Base-by-base conservation (phyloP, 1,140 invertebrate genomes). In the Mamestra configurata region DNA sequence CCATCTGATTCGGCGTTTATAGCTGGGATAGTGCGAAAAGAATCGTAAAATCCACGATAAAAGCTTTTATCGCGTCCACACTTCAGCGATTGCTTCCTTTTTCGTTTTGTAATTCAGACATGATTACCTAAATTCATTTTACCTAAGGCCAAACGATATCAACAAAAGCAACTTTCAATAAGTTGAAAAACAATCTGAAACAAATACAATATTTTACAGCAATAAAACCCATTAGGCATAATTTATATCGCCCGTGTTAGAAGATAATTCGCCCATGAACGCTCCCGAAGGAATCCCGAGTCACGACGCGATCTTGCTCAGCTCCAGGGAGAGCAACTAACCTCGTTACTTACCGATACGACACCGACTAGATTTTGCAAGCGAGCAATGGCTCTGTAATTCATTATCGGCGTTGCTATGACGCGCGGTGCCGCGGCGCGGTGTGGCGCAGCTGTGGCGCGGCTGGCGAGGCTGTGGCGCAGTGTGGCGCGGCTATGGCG, bases 41-140 rank as follows among this genome's bases (percentile, higher is more conserved):
- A 91, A 84, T 85, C 88, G 86, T 93, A 92, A 93, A 94, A 89
- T 87, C 71, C 83, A 81, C 92, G 85, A 93, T 94, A 92, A 94
- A 94, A 91, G 64, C 81, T 88, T 88, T 86, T 86, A 85, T 90
- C 84, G 83, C 80, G 83, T 88, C 84, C 86, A 92, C 86, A 87
- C 86, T 89, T 88, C 79, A 87, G 86, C 90, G 86, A 90, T 85
- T 80, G 85, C 84, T 89, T 90, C 90, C 88, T 85, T 85, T 86
- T 86, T 87, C 86, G 73, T 71, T 89, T 88, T 88, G 78, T 86
- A 86, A 90, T 89, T 88, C 73, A 51, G 24, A 24, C 46, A 80
- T 73, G 75, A 82, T 82, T 80, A 77, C 71, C 75, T 49, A 77
- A 77, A 37, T 55, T 55, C 27, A 73, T 55, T 57, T 40, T 57